These are phyloP conservation scores for Pao palembangensis DNA, from an alignment of 2,113 vertebrate genomes.

Conservation along the genomic window DNA sequence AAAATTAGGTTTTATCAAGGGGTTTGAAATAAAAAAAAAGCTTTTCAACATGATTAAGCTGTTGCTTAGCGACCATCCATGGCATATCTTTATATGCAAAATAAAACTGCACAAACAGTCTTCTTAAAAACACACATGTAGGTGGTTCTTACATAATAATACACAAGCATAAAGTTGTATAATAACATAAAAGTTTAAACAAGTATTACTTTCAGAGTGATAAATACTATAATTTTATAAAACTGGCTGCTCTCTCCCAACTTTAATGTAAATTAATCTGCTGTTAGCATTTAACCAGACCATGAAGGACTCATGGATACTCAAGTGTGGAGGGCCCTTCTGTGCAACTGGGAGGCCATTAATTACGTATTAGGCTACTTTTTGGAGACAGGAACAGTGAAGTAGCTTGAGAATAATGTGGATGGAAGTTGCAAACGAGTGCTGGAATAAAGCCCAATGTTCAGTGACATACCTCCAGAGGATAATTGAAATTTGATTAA, in stretches of 20 bases:
- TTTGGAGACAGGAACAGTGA: slow-evolving; percentile 48
- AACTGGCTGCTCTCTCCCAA: slow-evolving; percentile 22
- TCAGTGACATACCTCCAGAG: neutral
- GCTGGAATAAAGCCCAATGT: too few relatives aligned
- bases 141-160: neutral
- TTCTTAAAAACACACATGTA: neutral
- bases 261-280: slow-evolving; percentile 58
- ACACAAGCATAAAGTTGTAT: neutral
- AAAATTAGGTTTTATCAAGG: neutral
- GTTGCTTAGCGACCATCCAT: slow-evolving; percentile 48
- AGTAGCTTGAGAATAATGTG: slow-evolving; percentile 58
- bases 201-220: slow-evolving; percentile 7
- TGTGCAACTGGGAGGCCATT: slow-evolving; percentile 54
- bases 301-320: slow-evolving; percentile 50
- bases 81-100: slow-evolving; percentile 10
- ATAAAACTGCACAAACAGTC: neutral
- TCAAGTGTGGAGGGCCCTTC: slow-evolving; percentile 46
- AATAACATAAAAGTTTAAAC: neutral
- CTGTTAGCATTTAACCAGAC: slow-evolving; percentile 52
- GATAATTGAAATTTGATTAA: slow-evolving; percentile 53
- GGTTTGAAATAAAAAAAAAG: neutral
- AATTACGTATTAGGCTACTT: slow-evolving; percentile 66
- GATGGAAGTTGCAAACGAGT: slow-evolving; percentile 2
- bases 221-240: neutral
- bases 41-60: slow-evolving; percentile 10